Evolutionary conservation across 1,140 invertebrate species (phyloP), one percentile per base, ranked within the genome.

Genomic region (Euwallacea similis): DNA sequence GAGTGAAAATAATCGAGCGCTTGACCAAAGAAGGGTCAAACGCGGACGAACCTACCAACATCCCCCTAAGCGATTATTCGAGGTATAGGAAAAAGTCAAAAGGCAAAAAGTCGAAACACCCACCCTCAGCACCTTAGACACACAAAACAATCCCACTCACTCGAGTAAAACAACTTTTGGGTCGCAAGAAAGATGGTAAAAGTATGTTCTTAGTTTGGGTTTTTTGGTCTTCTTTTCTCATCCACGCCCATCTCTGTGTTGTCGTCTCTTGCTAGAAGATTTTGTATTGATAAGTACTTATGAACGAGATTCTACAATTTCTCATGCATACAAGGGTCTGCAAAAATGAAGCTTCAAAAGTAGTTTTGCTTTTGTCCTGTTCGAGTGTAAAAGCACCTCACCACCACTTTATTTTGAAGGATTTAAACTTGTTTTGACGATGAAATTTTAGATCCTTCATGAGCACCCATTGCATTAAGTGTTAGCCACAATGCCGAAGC

Each of bases 21-120:
- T 82, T 95, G 71, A 81, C 90, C 62, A 90, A 93, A 83, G 90
- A 92, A 83, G 93, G 93, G 2, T 95, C 93, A 0, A 94, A 88
- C 81, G 92, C 93, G 9, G 93, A 95, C 76, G 92, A 94, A 79
- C 93, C 93, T 16, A 89, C 90, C 0, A 94, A 94, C 81, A 93
- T 95, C 69, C 87, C 88, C 62, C 81, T 95, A 9, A 93, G 92
- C 43, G 92, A 94, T 83, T 93, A 94, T 78, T 93, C 92, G 0
- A 94, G 92, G 92, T 93, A 83, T 64, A 72, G 53, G 63, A 66
- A 72, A 72, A 72, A 72, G 65, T 58, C 55, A 61, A 66, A 61
- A 60, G 64, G 53, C 54, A 63, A 63, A 60, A 64, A 47, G 50
- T 41, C 15, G 61, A 33, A 15, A 41, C 69, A 53, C 50, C 60